A percentile compares a stretch with the other conserved stretches of the same genome.
Evolutionary conservation across 2,888 invertebrate genomes (phyloP).

Genomic region (Lagria hirta): DNA sequence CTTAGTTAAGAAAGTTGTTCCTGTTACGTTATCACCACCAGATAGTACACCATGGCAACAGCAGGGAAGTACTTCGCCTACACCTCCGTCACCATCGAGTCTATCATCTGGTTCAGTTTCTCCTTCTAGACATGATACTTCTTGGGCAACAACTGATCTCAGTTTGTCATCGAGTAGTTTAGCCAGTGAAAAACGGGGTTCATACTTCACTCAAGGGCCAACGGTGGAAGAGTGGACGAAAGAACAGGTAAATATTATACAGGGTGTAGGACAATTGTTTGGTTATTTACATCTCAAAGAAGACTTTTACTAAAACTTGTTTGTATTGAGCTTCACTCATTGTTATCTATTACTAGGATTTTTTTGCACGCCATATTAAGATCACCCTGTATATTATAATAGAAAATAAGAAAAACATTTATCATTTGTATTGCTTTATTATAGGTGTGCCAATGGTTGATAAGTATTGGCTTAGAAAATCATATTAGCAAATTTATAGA

Average conservation of each 20-base stretch:
- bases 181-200: conserved; percentile 63
- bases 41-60: conserved; percentile 66
- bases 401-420: no score
- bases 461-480: conserved; percentile 79
- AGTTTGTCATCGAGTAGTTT: conserved; percentile 64
- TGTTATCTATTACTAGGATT: no score
- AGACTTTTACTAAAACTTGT: no score
- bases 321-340: no score
- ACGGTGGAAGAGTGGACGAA: conserved; percentile 77
- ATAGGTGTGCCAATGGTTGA: conserved; percentile 91
- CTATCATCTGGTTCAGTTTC: conserved; percentile 64
- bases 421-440: conserved; percentile 29
- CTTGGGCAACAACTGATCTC: conserved; percentile 60
- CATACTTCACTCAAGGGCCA: conserved; percentile 70
- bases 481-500: conserved; percentile 86
- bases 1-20: conserved; percentile 66
- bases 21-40: conserved; percentile 63
- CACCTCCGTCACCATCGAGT: conserved; percentile 66
- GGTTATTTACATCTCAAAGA: no score
- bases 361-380: no score
- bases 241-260: conserved; percentile 76
- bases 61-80: conserved; percentile 52
- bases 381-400: no score
- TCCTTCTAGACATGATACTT: conserved; percentile 56
- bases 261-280: no score